Conservation (phyloP, 2,113 vertebrate species). For the Notarius quadriscutis region DNA sequence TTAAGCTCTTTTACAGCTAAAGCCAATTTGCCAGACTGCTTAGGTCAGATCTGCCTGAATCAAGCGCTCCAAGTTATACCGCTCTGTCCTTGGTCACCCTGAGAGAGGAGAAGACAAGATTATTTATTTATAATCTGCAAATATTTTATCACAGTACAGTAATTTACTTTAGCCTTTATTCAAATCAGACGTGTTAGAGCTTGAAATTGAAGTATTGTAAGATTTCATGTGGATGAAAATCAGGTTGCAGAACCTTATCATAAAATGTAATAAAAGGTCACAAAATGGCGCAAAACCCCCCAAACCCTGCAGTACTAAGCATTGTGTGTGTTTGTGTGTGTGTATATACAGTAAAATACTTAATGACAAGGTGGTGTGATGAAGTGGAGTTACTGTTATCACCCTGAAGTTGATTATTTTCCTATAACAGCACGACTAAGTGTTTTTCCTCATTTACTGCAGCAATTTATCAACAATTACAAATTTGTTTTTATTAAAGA, state of each 20-base stretch:
- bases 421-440: neutral
- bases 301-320: neutral
- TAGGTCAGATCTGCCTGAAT: constrained; percentile 73
- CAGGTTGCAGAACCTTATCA: neutral
- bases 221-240: neutral
- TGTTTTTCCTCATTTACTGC: neutral
- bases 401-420: neutral
- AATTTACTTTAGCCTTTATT: neutral
- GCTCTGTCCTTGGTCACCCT: constrained; percentile 43
- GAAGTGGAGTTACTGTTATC: neutral
- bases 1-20: constrained; percentile 78
- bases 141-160: neutral
- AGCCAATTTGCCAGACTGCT: constrained; percentile 77
- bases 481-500: neutral
- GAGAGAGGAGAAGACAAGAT: too few species aligned
- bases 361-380: too few species aligned
- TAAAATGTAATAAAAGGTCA: neutral
- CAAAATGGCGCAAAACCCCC: neutral
- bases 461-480: neutral
- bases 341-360: neutral
- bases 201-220: neutral
- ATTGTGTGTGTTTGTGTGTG: neutral
- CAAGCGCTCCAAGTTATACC: constrained; percentile 56
- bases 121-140: neutral
- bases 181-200: neutral